phyloP scores from a whole-genome alignment of 2,113 vertebrate genomes.

The Salvelinus alpinus region DNA sequence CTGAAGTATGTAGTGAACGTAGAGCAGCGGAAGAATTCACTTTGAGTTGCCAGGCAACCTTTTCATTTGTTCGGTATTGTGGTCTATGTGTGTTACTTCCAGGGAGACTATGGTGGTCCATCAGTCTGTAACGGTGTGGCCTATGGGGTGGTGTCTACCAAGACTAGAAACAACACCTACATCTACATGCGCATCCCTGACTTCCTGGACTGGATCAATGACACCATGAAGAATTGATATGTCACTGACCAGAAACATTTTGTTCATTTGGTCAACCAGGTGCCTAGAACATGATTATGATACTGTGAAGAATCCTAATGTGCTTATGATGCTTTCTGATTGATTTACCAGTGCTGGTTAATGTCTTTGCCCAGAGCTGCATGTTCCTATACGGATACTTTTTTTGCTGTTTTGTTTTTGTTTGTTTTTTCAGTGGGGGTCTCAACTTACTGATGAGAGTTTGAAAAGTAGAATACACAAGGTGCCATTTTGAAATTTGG shows the following conservation, averaged over 20 bases:
- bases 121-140: slow-evolving; percentile 73
- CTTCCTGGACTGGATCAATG: slow-evolving; percentile 69
- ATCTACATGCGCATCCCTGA: slow-evolving; percentile 70
- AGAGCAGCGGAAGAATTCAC: too few species aligned
- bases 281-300: too few species aligned
- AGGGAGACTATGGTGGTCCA: slow-evolving; percentile 86
- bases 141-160: slow-evolving; percentile 72
- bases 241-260: too few species aligned
- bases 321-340: background rate
- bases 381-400: too few species aligned
- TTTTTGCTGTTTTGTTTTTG: too few species aligned
- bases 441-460: too few species aligned
- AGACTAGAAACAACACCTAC: slow-evolving; percentile 37
- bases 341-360: background rate
- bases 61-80: background rate
- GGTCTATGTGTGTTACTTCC: background rate
- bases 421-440: too few species aligned
- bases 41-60: too few species aligned
- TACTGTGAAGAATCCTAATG: background rate
- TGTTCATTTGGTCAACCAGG: too few species aligned
- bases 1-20: too few species aligned
- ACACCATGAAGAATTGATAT: background rate
- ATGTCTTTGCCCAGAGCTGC: background rate
- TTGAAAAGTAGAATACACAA: too few species aligned
- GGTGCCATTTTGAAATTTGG: too few species aligned